Conservation (phyloP, 2,888 invertebrate species). For the Anthophora plumipes region DNA sequence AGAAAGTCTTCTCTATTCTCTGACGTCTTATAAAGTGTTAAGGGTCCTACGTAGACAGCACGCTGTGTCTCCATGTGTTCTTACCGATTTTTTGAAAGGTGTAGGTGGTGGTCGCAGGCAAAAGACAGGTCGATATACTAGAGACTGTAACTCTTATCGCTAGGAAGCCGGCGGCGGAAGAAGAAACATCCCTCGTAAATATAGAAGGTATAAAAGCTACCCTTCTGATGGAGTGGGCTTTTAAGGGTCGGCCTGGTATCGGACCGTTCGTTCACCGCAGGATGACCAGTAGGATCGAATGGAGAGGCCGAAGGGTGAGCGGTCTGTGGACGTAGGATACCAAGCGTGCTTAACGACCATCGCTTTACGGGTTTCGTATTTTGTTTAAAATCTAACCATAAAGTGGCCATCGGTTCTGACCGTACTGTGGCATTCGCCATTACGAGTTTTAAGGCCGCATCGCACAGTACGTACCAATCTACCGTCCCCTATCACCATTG, state of each 20-base stretch:
- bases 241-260: constrained; percentile 78
- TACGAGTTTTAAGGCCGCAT: constrained; percentile 38
- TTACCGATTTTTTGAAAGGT: constrained; percentile 51
- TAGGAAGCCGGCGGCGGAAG: constrained; percentile 76
- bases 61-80: constrained; percentile 32
- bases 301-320: constrained; percentile 27
- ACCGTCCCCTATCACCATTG: background rate
- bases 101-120: constrained; percentile 28
- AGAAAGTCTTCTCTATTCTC: background rate
- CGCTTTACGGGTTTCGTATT: constrained; percentile 79
- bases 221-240: constrained; percentile 83
- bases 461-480: background rate
- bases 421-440: constrained; percentile 39
- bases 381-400: constrained; percentile 80
- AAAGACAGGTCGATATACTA: constrained; percentile 66
- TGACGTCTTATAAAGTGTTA: background rate
- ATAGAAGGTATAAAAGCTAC: constrained; percentile 82
- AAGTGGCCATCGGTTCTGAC: constrained; percentile 63
- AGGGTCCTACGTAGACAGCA: background rate
- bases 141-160: constrained; percentile 79
- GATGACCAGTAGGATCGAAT: constrained; percentile 75
- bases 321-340: constrained; percentile 57
- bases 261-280: constrained; percentile 74
- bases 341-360: constrained; percentile 77
- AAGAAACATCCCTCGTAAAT: constrained; percentile 82